A percentile compares a stretch with the other conserved stretches of the same genome.
phyloP scores from a whole-genome alignment of 2,888 invertebrate species.

The Dryocosmus kuriphilus region DNA sequence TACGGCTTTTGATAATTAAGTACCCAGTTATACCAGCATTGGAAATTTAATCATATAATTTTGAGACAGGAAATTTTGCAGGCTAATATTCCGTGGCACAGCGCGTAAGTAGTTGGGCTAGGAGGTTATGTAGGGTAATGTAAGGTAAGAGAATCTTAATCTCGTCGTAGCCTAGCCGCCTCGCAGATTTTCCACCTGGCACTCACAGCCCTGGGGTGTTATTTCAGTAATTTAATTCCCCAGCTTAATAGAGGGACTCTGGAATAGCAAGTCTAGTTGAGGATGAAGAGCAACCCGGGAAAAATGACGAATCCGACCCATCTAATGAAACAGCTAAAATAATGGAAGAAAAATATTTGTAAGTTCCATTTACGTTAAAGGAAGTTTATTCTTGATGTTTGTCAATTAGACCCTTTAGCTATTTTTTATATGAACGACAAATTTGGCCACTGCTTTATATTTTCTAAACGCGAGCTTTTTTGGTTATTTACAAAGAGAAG shows the following conservation, averaged over 20 bases:
- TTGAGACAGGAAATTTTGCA: slow-evolving; percentile 55
- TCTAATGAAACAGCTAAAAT: slow-evolving; percentile 4
- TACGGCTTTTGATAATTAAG: slow-evolving; percentile 26
- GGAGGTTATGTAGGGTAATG: slow-evolving; percentile 61
- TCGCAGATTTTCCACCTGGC: slow-evolving; percentile 67
- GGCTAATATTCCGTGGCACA: slow-evolving; percentile 60
- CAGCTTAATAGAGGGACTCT: slow-evolving; percentile 60
- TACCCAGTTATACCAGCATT: slow-evolving; percentile 31
- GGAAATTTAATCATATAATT: slow-evolving; percentile 63
- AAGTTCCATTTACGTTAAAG: not conserved
- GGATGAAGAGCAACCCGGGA: slow-evolving; percentile 45
- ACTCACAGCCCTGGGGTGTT: slow-evolving; percentile 63
- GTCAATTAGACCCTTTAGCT: too few species aligned
- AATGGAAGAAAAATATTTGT: slow-evolving; percentile 18
- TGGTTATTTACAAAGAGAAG: too few species aligned
- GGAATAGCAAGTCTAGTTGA: slow-evolving; percentile 39
- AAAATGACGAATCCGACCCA: slow-evolving; percentile 28
- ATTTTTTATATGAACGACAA: too few species aligned
- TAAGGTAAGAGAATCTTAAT: slow-evolving; percentile 69
- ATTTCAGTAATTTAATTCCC: slow-evolving; percentile 69
- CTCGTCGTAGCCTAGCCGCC: slow-evolving; percentile 60
- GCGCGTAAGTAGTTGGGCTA: slow-evolving; percentile 52
- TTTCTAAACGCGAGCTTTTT: too few species aligned
- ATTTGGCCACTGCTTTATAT: too few species aligned
- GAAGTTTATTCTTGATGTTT: too few species aligned